phyloP scores from a whole-genome alignment of 2,797 vertebrate genomes.

The Gastrophryne carolinensis region DNA sequence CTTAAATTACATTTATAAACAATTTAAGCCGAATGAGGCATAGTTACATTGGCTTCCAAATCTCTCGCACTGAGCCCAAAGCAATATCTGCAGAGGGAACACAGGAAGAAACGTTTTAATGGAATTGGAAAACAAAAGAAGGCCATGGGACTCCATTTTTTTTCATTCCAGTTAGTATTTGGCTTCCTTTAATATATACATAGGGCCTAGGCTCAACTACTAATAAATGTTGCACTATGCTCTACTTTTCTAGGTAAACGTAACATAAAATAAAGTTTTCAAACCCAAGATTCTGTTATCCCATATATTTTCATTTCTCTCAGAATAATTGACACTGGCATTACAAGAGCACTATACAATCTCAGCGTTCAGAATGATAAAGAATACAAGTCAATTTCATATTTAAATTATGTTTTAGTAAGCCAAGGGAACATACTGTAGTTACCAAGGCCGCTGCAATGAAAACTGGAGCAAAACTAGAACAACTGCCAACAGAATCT shows the following conservation, averaged over 20 bases:
- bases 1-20: slow-evolving; percentile 27
- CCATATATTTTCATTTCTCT: not conserved
- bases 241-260: not conserved
- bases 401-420: too few relatives aligned
- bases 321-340: not conserved
- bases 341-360: too few relatives aligned
- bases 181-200: slow-evolving; percentile 14
- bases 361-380: too few relatives aligned
- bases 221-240: slow-evolving; percentile 1
- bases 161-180: slow-evolving; percentile 41
- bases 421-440: too few relatives aligned
- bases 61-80: not conserved
- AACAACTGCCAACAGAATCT: too few relatives aligned
- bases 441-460: too few relatives aligned
- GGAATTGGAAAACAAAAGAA: slow-evolving; percentile 30
- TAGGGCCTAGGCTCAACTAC: not conserved
- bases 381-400: too few relatives aligned
- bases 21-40: slow-evolving; percentile 6
- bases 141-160: not conserved
- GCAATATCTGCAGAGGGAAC: slow-evolving; percentile 11
- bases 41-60: not conserved
- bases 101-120: not conserved
- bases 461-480: too few relatives aligned
- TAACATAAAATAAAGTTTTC: slow-evolving; percentile 1
- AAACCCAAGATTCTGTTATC: not conserved